A percentile compares a stretch with the other conserved stretches of the same genome.
phyloP scores from a whole-genome alignment of 2,797 vertebrate species.

The Cryptoblepharus egeriae region DNA sequence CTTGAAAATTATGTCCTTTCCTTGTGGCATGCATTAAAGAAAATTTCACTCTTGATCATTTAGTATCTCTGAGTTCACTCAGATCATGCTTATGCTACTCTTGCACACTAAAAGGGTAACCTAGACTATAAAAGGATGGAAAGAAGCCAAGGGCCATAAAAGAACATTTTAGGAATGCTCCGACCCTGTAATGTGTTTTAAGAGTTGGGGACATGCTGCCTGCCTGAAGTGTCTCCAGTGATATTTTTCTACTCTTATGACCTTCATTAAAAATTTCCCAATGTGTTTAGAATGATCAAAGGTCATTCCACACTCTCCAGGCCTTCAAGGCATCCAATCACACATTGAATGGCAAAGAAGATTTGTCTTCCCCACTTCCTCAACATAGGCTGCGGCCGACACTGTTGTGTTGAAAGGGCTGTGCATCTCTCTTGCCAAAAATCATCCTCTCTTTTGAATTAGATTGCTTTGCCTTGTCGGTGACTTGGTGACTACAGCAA shows the following conservation, averaged over 20 bases:
- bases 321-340: constrained; percentile 53
- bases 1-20: constrained; percentile 32
- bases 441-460: constrained; percentile 3
- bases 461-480: neutral
- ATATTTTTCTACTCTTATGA: constrained; percentile 48
- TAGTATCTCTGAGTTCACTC: constrained; percentile 27
- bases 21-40: constrained; percentile 31
- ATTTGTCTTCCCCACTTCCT: constrained; percentile 37
- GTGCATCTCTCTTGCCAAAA: constrained; percentile 38
- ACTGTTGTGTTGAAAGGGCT: neutral
- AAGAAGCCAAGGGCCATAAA: constrained; percentile 21
- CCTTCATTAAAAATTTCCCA: constrained; percentile 65
- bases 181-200: constrained; percentile 10
- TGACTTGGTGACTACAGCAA: constrained; percentile 6
- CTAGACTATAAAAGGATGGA: constrained; percentile 11
- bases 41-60: constrained; percentile 27
- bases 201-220: constrained; percentile 25
- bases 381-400: constrained; percentile 22
- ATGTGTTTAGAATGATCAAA: constrained; percentile 65
- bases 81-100: constrained; percentile 20
- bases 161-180: constrained; percentile 39
- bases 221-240: constrained; percentile 17
- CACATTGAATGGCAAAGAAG: constrained; percentile 33
- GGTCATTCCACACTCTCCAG: constrained; percentile 54
- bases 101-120: constrained; percentile 17